phyloP scores from a whole-genome alignment of 1,140 invertebrate genomes.

The Drosophila micromelanica region DNA sequence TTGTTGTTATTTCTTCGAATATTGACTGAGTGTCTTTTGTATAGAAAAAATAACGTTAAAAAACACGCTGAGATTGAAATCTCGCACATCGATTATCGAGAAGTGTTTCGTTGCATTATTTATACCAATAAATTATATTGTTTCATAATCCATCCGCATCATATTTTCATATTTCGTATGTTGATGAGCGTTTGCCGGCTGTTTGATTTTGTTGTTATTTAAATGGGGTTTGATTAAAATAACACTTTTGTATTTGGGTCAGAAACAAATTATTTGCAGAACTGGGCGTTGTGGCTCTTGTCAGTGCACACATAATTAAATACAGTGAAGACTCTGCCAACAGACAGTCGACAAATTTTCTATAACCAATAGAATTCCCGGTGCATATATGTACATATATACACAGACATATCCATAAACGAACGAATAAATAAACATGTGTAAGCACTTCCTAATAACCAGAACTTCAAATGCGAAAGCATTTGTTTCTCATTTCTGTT shows the following conservation, averaged over 20 bases:
- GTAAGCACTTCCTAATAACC: conserved; percentile 1
- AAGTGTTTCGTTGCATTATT: conserved; percentile 18
- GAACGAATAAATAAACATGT: conserved; percentile 27
- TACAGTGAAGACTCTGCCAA: background rate
- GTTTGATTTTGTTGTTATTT: conserved; percentile 15
- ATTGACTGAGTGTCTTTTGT: conserved; percentile 28
- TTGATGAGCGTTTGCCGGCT: conserved; percentile 22
- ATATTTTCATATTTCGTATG: background rate
- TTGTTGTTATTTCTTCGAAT: conserved; percentile 1
- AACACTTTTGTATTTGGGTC: conserved; percentile 25
- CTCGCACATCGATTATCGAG: conserved; percentile 3
- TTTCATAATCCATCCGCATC: conserved; percentile 25
- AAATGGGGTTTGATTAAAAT: conserved; percentile 19
- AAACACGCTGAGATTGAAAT: background rate
- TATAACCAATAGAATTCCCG: no score
- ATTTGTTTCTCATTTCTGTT: conserved; percentile 25
- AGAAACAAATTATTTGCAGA: conserved; percentile 36
- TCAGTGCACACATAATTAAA: conserved; percentile 21
- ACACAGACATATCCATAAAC: background rate
- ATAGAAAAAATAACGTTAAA: background rate
- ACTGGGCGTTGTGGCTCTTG: background rate
- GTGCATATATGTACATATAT: no score
- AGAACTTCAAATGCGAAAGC: conserved; percentile 37
- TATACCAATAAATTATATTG: conserved; percentile 37
- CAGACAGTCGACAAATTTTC: no score